Conservation (phyloP, 1,140 invertebrate species). For the Drosophila murphyi region DNA sequence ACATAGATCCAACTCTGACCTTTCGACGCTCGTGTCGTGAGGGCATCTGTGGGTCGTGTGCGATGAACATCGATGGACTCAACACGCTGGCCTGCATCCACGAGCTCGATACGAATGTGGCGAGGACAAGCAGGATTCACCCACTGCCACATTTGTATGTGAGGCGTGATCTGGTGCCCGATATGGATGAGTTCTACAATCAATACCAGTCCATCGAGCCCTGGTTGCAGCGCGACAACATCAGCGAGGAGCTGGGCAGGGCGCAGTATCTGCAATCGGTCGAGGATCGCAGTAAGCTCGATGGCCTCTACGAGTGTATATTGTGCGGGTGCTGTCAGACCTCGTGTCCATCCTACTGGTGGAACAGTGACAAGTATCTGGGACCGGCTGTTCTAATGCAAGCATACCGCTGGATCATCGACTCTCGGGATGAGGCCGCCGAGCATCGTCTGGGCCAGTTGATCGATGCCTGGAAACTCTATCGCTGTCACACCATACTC, state of each 20-base stretch:
- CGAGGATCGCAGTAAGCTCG: conserved; percentile 95
- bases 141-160: conserved; percentile 99
- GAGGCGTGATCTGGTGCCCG: conserved; percentile 97
- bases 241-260: conserved; percentile 87
- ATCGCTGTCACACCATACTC: conserved; percentile 97
- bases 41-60: conserved; percentile 98
- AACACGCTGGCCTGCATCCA: conserved; percentile 95
- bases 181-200: conserved; percentile 96
- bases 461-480: conserved; percentile 95
- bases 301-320: conserved; percentile 98
- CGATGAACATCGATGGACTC: conserved; percentile 98
- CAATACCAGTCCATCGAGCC: conserved; percentile 97
- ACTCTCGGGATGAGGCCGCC: conserved; percentile 95
- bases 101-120: conserved; percentile 40
- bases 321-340: conserved; percentile 98
- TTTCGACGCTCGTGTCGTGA: conserved; percentile 98
- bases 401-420: conserved; percentile 97
- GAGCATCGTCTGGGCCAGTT: conserved; percentile 92
- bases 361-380: conserved; percentile 98
- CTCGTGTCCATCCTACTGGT: conserved; percentile 98
- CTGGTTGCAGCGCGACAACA: conserved; percentile 92
- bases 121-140: conserved; percentile 86
- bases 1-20: conserved; percentile 97
- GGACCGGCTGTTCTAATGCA: conserved; percentile 98
- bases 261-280: conserved; percentile 93